Percentiles rank a stretch among this genome's conserved stretches.
These are phyloP conservation scores for Gambelia wislizenii DNA, from an alignment of 2,797 vertebrate species.

Conservation along the genomic window DNA sequence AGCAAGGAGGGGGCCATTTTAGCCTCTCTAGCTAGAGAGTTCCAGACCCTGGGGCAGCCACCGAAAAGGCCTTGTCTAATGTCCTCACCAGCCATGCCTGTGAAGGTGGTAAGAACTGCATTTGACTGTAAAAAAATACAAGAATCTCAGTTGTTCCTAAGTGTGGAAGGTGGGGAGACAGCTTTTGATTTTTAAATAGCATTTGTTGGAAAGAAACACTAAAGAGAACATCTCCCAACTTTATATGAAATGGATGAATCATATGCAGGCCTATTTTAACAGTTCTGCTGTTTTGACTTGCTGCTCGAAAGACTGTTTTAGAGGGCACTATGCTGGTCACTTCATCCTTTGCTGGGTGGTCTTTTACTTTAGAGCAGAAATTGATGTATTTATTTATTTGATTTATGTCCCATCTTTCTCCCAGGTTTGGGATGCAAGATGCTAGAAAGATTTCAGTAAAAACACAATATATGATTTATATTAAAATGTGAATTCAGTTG, in stretches of 20 bases:
- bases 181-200: slow-evolving; percentile 56
- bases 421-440: no score
- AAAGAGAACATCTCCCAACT: slow-evolving; percentile 26
- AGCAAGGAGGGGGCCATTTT: no score
- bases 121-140: background rate
- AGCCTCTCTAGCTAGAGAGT: no score
- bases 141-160: slow-evolving; percentile 20
- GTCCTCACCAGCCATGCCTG: no score
- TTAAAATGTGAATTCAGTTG: no score
- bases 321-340: background rate
- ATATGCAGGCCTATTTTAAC: background rate
- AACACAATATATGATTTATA: no score
- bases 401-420: no score
- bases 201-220: slow-evolving; percentile 56
- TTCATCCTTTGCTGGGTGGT: background rate
- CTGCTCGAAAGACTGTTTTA: background rate
- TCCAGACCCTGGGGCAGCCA: no score
- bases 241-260: slow-evolving; percentile 38
- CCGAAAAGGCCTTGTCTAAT: no score
- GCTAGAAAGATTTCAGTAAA: no score
- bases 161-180: slow-evolving; percentile 31
- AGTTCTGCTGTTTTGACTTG: background rate
- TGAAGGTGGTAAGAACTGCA: background rate
- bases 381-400: no score
- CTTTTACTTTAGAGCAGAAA: background rate